Evolutionary conservation across 2,888 invertebrate species (phyloP).

Genomic region (Rapana venosa): DNA sequence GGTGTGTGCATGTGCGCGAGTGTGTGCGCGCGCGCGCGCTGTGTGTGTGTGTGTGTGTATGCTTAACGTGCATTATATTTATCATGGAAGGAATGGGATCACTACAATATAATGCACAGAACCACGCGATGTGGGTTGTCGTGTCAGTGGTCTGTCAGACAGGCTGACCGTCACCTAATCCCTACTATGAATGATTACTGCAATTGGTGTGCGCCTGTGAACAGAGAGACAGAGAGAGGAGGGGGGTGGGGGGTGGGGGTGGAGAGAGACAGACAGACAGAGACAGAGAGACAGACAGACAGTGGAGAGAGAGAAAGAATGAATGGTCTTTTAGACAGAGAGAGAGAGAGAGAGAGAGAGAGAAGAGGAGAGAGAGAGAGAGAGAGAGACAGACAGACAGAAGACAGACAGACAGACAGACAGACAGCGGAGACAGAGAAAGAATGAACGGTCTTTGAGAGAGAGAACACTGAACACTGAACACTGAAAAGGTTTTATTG

Average conservation of each 20-base stretch:
- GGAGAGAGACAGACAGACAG: too few species aligned
- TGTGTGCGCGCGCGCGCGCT: too few species aligned
- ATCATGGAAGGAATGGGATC: neutral
- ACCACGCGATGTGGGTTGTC: neutral
- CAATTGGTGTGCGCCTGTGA: neutral
- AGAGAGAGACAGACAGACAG: neutral
- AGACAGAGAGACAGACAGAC: too few species aligned
- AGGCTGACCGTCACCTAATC: neutral
- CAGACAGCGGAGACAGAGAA: neutral
- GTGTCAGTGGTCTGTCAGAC: neutral
- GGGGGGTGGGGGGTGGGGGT: neutral
- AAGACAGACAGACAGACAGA: neutral
- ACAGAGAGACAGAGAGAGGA: constrained; percentile 23
- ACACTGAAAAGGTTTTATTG: too few species aligned
- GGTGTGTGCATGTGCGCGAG: too few species aligned
- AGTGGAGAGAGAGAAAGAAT: constrained; percentile 17
- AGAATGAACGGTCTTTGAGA: neutral
- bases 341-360: constrained; percentile 18
- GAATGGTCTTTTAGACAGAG: too few species aligned
- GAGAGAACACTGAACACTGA: too few species aligned
- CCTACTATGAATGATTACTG: neutral
- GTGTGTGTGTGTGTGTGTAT: too few species aligned
- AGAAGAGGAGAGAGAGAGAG: neutral
- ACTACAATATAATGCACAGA: neutral
- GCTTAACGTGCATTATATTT: neutral